phyloP scores from a whole-genome alignment of 2,797 vertebrate genomes.

The Cynopterus sphinx region DNA sequence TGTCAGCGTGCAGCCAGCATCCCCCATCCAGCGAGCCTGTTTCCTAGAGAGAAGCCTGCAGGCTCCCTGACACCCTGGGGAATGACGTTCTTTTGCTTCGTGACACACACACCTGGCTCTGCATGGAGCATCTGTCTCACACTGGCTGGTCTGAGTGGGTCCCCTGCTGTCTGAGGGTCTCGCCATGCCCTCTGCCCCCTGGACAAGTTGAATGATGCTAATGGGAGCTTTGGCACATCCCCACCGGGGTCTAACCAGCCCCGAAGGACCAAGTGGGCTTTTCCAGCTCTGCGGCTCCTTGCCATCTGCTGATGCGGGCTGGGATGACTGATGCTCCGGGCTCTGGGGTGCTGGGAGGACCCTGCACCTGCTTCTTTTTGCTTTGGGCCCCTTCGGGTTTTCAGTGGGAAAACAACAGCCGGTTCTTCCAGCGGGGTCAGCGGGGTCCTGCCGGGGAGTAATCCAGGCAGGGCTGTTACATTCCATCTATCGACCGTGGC shows the following conservation, averaged over 20 bases:
- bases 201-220: neutral
- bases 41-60: neutral
- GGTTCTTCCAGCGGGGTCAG: neutral
- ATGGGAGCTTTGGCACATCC: accelerated
- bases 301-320: neutral
- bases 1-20: neutral
- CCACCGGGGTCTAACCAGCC: neutral
- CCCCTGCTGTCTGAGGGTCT: neutral
- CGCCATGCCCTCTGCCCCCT: neutral
- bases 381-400: neutral
- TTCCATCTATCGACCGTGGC: neutral
- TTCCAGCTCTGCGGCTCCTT: neutral
- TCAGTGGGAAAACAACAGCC: neutral
- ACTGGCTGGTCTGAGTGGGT: neutral
- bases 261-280: neutral
- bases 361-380: neutral
- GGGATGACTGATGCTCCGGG: accelerated
- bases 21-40: neutral
- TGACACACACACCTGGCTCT: neutral
- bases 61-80: accelerated
- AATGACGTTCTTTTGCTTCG: neutral
- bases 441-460: neutral
- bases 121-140: neutral
- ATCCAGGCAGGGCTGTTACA: neutral
- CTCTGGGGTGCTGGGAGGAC: neutral